Evolutionary conservation across 2,113 vertebrate species (phyloP).

Genomic region (Gymnobelideus leadbeateri): DNA sequence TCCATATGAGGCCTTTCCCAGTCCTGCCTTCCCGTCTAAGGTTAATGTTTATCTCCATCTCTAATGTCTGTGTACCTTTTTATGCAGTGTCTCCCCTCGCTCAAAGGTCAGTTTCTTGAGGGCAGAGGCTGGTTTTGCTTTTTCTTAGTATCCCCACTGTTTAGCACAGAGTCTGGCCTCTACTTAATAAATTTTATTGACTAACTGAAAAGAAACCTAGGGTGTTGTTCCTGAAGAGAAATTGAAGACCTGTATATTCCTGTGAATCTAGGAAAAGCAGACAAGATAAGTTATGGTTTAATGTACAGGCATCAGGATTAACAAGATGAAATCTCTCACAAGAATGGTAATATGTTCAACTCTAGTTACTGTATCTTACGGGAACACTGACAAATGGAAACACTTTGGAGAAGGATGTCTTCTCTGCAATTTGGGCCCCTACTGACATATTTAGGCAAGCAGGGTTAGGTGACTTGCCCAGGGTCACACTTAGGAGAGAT

Average conservation of each 20-base stretch:
- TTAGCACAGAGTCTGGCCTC: neutral
- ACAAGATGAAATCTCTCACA: neutral
- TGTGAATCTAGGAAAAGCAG: neutral
- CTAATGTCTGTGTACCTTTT: neutral
- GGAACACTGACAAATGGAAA: neutral
- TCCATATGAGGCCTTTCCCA: neutral
- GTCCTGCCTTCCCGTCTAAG: neutral
- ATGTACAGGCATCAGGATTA: neutral
- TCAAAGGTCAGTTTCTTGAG: neutral
- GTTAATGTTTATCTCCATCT: neutral
- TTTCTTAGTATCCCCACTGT: neutral
- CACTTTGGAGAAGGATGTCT: neutral
- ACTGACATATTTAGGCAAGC: too few species aligned
- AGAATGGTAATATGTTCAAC: too few species aligned
- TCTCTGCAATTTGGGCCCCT: neutral
- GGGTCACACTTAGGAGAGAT: too few species aligned
- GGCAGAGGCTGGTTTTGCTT: neutral
- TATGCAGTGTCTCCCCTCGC: neutral
- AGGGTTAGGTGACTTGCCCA: too few species aligned
- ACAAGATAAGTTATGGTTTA: neutral
- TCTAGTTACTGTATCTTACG: neutral
- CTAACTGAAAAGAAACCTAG: neutral
- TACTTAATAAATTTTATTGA: neutral
- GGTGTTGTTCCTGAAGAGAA: neutral
- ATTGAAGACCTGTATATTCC: neutral